Evolutionary conservation across 1,140 invertebrate genomes (phyloP), one percentile per base, ranked within the genome.

Genomic region (Caenorhabditis tropicalis): DNA sequence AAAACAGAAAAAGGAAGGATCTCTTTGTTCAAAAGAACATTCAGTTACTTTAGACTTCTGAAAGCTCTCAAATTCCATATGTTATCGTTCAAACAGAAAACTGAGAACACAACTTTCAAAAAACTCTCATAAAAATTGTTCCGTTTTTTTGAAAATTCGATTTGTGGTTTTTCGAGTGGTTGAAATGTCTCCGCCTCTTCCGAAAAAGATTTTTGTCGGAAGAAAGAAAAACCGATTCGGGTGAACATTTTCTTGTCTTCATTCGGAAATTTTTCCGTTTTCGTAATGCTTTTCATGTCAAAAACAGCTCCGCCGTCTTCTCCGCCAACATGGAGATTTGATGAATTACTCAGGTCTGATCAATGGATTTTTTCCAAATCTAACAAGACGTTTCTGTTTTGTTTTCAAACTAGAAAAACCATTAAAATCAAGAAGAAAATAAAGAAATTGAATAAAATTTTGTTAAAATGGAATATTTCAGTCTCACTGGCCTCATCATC

Each of bases 401-500:
- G n/a, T n/a, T n/a, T n/a, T n/a, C n/a, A n/a, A n/a, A n/a, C n/a
- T n/a, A n/a, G n/a, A n/a, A 19, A 51, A 51, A 51, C 39, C 12
- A 12, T 43, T 43, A 43, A 12, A 43, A 43, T 43, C 39, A 5
- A 43, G 39, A 43, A 43, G 12, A 43, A 43, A 6, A 12, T 6
- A 5, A 6, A 6, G 5, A 6, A 43, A 43, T 43, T 43, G 5
- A 43, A 6, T 12, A 43, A 6, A 6, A 5, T 43, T 6, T 43
- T 5, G 31, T 33, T 4, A 70, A 24, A 7, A 70, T 70, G 31
- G 29, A 27, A 2, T 21, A 16, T 43, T 82, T 29, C 82, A 82
- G 82, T 70, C 43, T 82, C n/a, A 82, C 56, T 24, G 82, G 82
- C 19, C 46, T 82, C 9, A 60, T 82, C 82, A 58, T 82, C 24